Base-by-base conservation (phyloP, 2,888 invertebrate species). In the Bellardia bayeri region DNA sequence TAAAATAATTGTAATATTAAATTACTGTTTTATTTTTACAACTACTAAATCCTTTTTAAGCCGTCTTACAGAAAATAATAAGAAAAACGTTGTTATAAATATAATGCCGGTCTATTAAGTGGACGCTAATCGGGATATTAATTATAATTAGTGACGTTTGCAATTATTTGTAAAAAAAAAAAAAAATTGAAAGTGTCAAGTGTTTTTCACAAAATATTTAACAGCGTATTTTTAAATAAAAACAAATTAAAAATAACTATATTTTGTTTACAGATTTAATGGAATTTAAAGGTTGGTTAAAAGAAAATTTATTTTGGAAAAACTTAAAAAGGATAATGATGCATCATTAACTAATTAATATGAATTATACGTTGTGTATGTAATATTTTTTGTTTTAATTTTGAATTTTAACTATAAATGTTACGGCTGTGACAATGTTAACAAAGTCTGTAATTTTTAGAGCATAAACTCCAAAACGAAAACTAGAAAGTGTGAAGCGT, bases 221-320 rank as follows among this genome's bases (percentile, higher is more conserved):
- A 6, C 14, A 14, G 49, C 49, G 14, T 2, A 9, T 45, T 45
- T 45, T 45, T 45, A 45, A 45, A 45, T 40, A 64, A 78, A 49
- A 64, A 64, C 30, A 63, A 9, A 45, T 51, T 14, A n/a, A 61
- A 37, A 23, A 64, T 54, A 40, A 16, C 8, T 56, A 74, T 33
- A 42, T 56, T 75, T 56, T 45, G 33, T 14, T 42, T 3, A 11
- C 33, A 42, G 40, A 68, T 74, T 88, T 87, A 86, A 89, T 88
- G 89, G 88, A 89, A 87, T 81, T 87, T 40, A 85, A 89, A 89
- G 89, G 89, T 89, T 86, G 64, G 89, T 88, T 64, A n/a, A 78
- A 64, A 9, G 2, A 40, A 63, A 14, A 13, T 49, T 42, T 42
- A 33, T 40, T 33, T 33, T 14, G 37, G n/a, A 68, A 81, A 23